A percentile compares a stretch with the other conserved stretches of the same genome.
These are phyloP conservation scores for Austrofundulus limnaeus DNA, from an alignment of 2,113 vertebrate species.

Conservation along the genomic window DNA sequence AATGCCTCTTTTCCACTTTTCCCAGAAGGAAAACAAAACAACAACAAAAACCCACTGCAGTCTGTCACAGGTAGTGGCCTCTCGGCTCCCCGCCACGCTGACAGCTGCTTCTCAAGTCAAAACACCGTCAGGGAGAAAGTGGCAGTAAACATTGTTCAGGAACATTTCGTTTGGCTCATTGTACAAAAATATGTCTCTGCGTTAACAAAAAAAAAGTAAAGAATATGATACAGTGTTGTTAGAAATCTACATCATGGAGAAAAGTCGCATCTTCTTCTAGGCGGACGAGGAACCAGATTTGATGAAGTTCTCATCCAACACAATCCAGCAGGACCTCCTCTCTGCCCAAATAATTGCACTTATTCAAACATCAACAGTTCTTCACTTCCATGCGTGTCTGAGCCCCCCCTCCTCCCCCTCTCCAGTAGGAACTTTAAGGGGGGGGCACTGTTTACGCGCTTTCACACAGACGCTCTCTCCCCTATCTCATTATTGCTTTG, in stretches of 20 bases:
- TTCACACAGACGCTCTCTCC: constrained; percentile 17
- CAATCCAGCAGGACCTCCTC: constrained; percentile 34
- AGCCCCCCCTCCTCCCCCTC: constrained; percentile 52
- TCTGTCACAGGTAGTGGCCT: constrained; percentile 77
- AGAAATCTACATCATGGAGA: constrained; percentile 48
- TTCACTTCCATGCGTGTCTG: constrained; percentile 64
- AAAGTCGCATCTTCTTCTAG: constrained; percentile 35
- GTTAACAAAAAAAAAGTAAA: constrained; percentile 72
- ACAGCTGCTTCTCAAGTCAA: constrained; percentile 51
- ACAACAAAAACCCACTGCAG: too few species aligned
- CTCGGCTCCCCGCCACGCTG: constrained; percentile 55
- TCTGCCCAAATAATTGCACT: constrained; percentile 79
- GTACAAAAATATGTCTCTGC: constrained; percentile 90
- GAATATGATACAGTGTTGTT: constrained; percentile 66
- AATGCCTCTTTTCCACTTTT: constrained; percentile 72
- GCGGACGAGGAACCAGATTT: constrained; percentile 54
- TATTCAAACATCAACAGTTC: constrained; percentile 60
- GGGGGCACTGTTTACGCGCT: constrained; percentile 26
- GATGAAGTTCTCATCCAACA: constrained; percentile 26
- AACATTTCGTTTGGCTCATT: constrained; percentile 71
- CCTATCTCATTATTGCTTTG: constrained; percentile 51
- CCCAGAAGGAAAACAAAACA: constrained; percentile 39
- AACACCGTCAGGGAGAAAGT: constrained; percentile 60
- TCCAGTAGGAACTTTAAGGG: constrained; percentile 26
- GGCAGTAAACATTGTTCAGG: constrained; percentile 73